phyloP scores from a whole-genome alignment of 2,888 invertebrate genomes.

The Deilephila elpenor region DNA sequence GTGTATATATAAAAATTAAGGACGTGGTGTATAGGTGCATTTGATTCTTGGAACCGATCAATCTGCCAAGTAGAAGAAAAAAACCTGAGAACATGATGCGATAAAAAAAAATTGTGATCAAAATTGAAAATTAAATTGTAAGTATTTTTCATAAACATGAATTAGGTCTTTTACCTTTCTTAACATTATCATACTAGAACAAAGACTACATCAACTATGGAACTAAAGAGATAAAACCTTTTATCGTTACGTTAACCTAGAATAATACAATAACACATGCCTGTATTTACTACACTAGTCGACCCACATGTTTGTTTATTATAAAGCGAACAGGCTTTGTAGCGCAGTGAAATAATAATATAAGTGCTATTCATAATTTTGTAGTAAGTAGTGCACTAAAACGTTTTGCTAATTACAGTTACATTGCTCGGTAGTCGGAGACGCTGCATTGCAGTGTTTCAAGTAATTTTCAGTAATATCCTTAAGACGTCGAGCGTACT shows the following conservation, averaged over 20 bases:
- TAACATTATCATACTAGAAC: too few species aligned
- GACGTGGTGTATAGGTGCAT: too few species aligned
- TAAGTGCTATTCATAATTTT: slow-evolving; percentile 38
- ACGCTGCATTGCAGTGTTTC: slow-evolving; percentile 73
- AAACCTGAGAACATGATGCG: too few species aligned
- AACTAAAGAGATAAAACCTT: not conserved
- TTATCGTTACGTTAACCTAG: not conserved
- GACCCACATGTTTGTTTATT: not conserved
- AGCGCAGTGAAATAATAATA: slow-evolving; percentile 17
- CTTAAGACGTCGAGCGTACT: slow-evolving; percentile 56
- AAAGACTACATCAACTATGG: not conserved
- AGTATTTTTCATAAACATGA: too few species aligned
- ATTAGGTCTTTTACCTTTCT: too few species aligned
- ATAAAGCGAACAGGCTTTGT: not conserved
- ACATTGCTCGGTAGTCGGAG: slow-evolving; percentile 58
- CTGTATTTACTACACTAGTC: not conserved
- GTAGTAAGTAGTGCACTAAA: slow-evolving; percentile 41
- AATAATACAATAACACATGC: not conserved
- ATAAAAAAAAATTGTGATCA: too few species aligned
- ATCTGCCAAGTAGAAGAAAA: too few species aligned
- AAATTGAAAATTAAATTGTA: too few species aligned
- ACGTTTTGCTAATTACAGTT: slow-evolving; percentile 70
- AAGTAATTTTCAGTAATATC: slow-evolving; percentile 71
- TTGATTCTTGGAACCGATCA: too few species aligned
- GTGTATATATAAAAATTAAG: too few species aligned